Conservation (phyloP, 2,888 invertebrate species). For the Diarsia mendica region DNA sequence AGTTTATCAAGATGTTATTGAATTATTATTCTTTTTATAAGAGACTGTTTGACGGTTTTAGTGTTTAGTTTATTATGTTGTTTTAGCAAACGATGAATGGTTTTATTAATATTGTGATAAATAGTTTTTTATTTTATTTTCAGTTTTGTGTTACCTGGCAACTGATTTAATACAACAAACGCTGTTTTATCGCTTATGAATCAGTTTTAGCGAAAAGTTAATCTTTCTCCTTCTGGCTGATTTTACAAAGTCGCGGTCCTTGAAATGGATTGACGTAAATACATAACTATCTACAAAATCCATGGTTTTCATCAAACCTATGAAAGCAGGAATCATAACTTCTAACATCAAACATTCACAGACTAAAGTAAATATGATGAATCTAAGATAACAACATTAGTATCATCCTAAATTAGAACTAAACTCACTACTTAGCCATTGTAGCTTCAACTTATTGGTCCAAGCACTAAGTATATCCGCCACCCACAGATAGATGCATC, state of each 20-base stretch:
- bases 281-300: neutral
- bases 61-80: conserved; percentile 24
- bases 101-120: conserved; percentile 5
- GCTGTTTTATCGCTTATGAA: neutral
- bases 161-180: neutral
- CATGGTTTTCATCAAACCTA: conserved; percentile 1
- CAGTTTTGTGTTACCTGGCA: neutral
- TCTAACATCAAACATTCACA: conserved; percentile 4
- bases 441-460: conserved; percentile 40
- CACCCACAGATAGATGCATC: conserved; percentile 54
- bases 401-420: conserved; percentile 34
- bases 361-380: neutral
- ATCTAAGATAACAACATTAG: conserved; percentile 12
- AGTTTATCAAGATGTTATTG: conserved; percentile 31
- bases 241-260: neutral
- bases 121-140: conserved; percentile 20
- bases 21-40: conserved; percentile 29
- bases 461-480: conserved; percentile 39
- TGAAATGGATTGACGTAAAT: neutral
- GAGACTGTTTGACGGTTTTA: conserved; percentile 18
- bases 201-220: neutral
- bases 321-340: neutral
- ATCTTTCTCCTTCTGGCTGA: neutral
- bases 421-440: conserved; percentile 30
- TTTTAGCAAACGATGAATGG: conserved; percentile 19